phyloP scores from a whole-genome alignment of 2,888 invertebrate species.

The Synergus gifuensis region DNA sequence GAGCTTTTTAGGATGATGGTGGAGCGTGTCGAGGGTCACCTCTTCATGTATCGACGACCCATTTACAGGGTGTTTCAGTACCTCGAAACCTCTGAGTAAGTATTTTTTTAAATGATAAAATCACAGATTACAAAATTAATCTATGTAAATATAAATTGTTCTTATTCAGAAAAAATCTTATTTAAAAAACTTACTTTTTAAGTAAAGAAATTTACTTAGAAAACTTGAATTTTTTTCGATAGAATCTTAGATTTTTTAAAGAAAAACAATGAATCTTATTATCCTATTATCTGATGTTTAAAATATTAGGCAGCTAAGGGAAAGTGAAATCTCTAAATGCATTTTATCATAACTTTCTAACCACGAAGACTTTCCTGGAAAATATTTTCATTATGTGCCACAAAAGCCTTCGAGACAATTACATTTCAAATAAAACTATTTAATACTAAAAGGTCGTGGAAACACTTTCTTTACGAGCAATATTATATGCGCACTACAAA shows the following conservation, averaged over 20 bases:
- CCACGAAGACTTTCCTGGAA: slow-evolving; percentile 22
- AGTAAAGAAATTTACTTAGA: no score
- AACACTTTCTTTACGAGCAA: background rate
- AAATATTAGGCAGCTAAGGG: background rate
- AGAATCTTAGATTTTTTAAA: no score
- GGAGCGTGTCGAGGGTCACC: slow-evolving; percentile 89
- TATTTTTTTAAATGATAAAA: slow-evolving; percentile 64
- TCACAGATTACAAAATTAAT: no score
- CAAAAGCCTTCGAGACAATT: slow-evolving; percentile 7
- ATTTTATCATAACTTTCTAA: slow-evolving; percentile 14
- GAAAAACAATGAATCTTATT: background rate
- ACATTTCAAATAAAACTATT: background rate
- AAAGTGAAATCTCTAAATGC: slow-evolving; percentile 2
- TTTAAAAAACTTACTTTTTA: no score
- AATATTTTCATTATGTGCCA: background rate
- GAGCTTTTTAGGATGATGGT: slow-evolving; percentile 80
- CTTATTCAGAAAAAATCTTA: no score
- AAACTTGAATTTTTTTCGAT: no score
- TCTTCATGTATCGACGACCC: slow-evolving; percentile 87
- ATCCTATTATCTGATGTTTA: background rate
- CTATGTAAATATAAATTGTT: no score
- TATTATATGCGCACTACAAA: no score
- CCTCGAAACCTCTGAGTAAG: slow-evolving; percentile 87
- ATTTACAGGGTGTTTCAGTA: slow-evolving; percentile 90
- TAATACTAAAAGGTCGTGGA: background rate